Evolutionary conservation across 30 jellyfish, hydroid and myxozoan genomes (phyloP).

Genomic region (Sanderia malayensis): DNA sequence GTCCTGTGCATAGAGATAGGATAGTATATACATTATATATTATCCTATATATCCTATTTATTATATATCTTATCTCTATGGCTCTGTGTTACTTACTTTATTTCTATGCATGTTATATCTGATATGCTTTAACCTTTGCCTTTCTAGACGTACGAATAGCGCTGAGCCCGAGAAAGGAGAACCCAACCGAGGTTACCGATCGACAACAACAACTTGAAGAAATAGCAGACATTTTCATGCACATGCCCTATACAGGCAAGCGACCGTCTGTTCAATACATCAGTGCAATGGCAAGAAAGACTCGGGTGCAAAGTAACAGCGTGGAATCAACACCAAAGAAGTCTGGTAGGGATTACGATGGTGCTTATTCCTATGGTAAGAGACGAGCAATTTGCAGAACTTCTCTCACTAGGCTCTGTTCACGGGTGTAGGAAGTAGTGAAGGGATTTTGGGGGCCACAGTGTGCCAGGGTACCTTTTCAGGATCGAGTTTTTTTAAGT

Average conservation of each 20-base stretch:
- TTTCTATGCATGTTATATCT: too few relatives aligned
- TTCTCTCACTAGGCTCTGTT: too few relatives aligned
- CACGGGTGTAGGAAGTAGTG: too few relatives aligned
- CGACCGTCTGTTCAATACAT: constrained; percentile 55
- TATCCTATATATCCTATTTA: too few relatives aligned
- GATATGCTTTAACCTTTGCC: neutral
- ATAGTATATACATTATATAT: too few relatives aligned
- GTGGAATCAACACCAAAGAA: constrained; percentile 28
- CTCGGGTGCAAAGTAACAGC: constrained; percentile 18
- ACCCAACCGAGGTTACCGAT: constrained; percentile 1
- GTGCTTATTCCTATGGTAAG: constrained; percentile 25
- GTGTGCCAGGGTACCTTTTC: too few relatives aligned
- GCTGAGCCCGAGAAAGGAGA: neutral
- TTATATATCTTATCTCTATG: too few relatives aligned
- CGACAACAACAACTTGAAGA: constrained; percentile 33
- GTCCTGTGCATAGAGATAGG: too few relatives aligned
- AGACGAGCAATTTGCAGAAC: too few relatives aligned
- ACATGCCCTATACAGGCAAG: constrained; percentile 41
- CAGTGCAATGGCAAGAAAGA: constrained; percentile 43
- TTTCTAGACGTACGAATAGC: constrained; percentile 12
- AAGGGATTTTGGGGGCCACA: too few relatives aligned
- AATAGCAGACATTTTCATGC: constrained; percentile 46
- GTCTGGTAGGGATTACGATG: constrained; percentile 12
- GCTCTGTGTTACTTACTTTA: too few relatives aligned
- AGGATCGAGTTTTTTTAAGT: too few relatives aligned